Evolutionary conservation across 2,113 vertebrate species (phyloP).

Genomic region (Morone saxatilis): DNA sequence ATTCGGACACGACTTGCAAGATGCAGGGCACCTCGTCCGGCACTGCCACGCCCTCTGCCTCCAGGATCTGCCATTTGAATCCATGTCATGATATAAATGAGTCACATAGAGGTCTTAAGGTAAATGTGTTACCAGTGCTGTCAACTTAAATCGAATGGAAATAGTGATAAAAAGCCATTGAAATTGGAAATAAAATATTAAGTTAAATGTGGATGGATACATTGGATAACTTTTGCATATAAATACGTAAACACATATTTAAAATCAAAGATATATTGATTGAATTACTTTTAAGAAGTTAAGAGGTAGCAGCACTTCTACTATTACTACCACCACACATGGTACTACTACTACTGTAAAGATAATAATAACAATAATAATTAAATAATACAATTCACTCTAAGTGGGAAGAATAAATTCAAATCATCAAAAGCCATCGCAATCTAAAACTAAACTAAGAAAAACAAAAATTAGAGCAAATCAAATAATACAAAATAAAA

Average conservation of each 20-base stretch:
- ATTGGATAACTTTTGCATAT: background rate
- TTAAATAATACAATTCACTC: background rate
- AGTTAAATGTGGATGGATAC: background rate
- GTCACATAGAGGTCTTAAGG: background rate
- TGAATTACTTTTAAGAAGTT: background rate
- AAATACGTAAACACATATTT: too few relatives aligned
- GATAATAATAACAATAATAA: background rate
- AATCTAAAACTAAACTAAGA: background rate
- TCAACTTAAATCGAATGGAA: background rate
- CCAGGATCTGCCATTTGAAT: conserved; percentile 77
- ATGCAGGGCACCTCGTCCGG: conserved; percentile 81
- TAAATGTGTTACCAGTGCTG: background rate
- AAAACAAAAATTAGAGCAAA: background rate
- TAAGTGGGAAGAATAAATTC: background rate
- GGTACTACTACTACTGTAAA: background rate
- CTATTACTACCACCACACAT: background rate
- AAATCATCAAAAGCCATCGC: background rate
- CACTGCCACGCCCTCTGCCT: conserved; percentile 79
- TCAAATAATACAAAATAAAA: background rate
- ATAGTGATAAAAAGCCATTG: background rate
- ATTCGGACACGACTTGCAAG: conserved; percentile 78
- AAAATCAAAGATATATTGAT: too few relatives aligned
- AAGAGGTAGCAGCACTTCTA: too few relatives aligned
- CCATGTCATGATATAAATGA: background rate
- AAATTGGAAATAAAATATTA: background rate